Base-by-base conservation (phyloP, 2,888 invertebrate species). In the Ormyrus labotus region DNA sequence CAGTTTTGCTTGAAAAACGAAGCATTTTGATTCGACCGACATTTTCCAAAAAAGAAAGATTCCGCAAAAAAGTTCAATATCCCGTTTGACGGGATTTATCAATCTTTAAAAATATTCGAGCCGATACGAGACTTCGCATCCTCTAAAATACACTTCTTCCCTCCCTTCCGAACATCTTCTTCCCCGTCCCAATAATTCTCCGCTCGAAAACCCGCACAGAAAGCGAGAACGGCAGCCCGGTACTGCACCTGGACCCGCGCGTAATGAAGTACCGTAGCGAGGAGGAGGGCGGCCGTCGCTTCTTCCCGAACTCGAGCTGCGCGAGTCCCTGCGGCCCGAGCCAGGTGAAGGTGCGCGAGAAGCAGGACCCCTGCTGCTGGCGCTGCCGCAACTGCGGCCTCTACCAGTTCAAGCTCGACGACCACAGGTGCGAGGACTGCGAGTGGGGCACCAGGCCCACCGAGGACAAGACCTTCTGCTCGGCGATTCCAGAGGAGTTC, bases 361-460 rank as follows among this genome's bases (percentile, higher is more conserved):
- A 88, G 61, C 88, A 92, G 86, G 92, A 92, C 83, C 87, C 89
- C 0, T 93, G 93, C 85, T 93, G 93, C 85, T 93, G 93, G 92
- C 85, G 88, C 2, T 93, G 93, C 83, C 89, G 90, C 58, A 87
- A 91, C 61, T 93, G 93, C 85, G 89, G 91, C 0, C 80, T 82
- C 1, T 91, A 91, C 82, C 91, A 92, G 84, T 90, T 89, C 82
- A 90, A 90, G 60, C 82, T 86, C 8, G 90, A 91, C 81, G 91
- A 91, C 10, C 91, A 90, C 82, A 89, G 90, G 69, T 93, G 93
- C 85, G 88, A 89, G 48, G 91, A 91, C 51, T 93, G 93, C 83
- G 85, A 87, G 0, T 74, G 78, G 65, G 92, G 92, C 0, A 88
- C 86, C 6, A 82, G 86, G n/a, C 90, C 91, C 7, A 90, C 90